phyloP scores from a whole-genome alignment of 2,797 vertebrate genomes.

The Hylomyscus alleni region DNA sequence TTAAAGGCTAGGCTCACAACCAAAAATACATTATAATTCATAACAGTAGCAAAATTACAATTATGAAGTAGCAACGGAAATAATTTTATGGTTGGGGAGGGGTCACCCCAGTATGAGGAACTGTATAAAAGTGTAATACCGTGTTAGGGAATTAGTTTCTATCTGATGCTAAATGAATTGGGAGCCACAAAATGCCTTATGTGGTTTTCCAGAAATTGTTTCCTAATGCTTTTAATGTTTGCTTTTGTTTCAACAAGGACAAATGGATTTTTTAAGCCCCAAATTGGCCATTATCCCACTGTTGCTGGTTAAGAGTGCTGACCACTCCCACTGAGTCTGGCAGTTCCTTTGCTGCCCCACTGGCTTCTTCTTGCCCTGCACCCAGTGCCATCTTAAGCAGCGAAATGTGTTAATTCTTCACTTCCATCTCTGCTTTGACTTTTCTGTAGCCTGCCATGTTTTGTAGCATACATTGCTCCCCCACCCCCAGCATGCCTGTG shows the following conservation, averaged over 20 bases:
- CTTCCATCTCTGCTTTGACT: not conserved
- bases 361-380: not conserved
- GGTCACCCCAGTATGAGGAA: not conserved
- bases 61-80: not conserved
- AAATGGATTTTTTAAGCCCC: not conserved
- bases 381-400: not conserved
- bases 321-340: not conserved
- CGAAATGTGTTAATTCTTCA: not conserved
- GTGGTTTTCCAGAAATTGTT: constrained; percentile 40
- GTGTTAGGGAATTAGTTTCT: constrained; percentile 28
- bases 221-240: constrained; percentile 40
- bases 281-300: not conserved
- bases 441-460: not conserved
- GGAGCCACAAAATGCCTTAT: not conserved
- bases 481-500: not conserved
- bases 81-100: not conserved
- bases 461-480: not conserved
- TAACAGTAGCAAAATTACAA: not conserved
- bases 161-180: not conserved
- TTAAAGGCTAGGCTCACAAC: no score
- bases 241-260: constrained; percentile 28
- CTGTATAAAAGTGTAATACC: not conserved
- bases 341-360: not conserved
- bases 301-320: not conserved
- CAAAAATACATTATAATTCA: no score